These are phyloP conservation scores for Drosophila basisetae DNA, from an alignment of 2,888 invertebrate species.

Conservation along the genomic window DNA sequence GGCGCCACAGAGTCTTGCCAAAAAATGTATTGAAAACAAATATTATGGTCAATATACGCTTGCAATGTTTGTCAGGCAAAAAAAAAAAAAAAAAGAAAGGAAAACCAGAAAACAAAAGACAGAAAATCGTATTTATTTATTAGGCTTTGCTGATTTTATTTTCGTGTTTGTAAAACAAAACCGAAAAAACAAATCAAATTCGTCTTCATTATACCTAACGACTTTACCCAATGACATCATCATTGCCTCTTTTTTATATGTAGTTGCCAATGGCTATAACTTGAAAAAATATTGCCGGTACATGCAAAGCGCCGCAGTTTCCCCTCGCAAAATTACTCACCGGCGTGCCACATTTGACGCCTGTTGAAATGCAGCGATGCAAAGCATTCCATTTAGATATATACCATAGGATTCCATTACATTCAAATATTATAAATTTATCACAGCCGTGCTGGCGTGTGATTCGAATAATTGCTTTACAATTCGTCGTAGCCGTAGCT, in stretches of 20 bases:
- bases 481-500: constrained; percentile 52
- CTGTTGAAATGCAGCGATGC: constrained; percentile 72
- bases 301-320: background rate
- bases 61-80: constrained; percentile 26
- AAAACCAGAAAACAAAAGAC: background rate
- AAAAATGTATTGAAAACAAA: constrained; percentile 50
- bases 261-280: constrained; percentile 20
- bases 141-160: constrained; percentile 4
- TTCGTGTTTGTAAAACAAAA: constrained; percentile 38
- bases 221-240: constrained; percentile 67
- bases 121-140: constrained; percentile 21
- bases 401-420: constrained; percentile 31
- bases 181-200: constrained; percentile 63
- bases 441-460: constrained; percentile 57
- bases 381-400: constrained; percentile 35
- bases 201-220: constrained; percentile 68
- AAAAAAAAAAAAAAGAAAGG: constrained; percentile 8
- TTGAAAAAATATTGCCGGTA: constrained; percentile 23
- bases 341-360: constrained; percentile 38
- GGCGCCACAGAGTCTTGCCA: constrained; percentile 76
- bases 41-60: constrained; percentile 45
- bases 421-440: constrained; percentile 57
- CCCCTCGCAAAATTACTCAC: constrained; percentile 19
- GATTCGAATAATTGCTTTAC: constrained; percentile 78
- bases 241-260: constrained; percentile 19